Base-by-base conservation (phyloP, 1,140 invertebrate genomes). In the Euura saliciscinereae region DNA sequence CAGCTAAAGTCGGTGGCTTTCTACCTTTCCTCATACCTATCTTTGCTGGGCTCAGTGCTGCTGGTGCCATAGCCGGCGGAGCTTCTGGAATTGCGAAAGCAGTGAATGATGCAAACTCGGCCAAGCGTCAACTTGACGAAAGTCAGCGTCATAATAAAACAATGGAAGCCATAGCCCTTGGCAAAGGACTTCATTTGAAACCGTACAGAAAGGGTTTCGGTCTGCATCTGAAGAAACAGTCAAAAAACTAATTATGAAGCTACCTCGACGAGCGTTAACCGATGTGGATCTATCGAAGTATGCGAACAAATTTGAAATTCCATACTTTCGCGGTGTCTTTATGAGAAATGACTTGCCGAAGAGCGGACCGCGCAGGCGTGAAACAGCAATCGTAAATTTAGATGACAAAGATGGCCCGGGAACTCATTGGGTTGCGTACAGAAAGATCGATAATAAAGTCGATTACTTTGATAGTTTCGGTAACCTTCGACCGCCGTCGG, bases 261-360 rank as follows among this genome's bases (percentile, higher is more conserved):
- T 75, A 74, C 75, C 28, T 28, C 28, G 28, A 28, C 28, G 28
- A 28, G 28, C 28, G 28, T 28, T 28, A 28, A 28, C 0, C 73
- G 8, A 77, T 75, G 4, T 44, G 7, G 75, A 75, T 74, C 44
- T 78, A 65, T 42, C 28, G 45, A 66, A 75, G 10, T 74, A 68
- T 69, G 70, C 65, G 5, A 72, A 72, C 65, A n/a, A 59, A 7
- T 68, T 77, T 46, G 70, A 78, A 43, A 75, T 77, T 51, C 68
- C 59, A 68, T n/a, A 73, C 66, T 28, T 28, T 28, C 28, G 28
- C 28, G 28, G 28, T 28, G 28, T 28, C 28, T 28, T 28, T 28
- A 28, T 77, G 74, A 71, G 74, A 44, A 76, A 75, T 73, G 46
- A 45, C 44, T 71, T 75, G 67, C 75, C 71, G 43, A 72, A 45